A percentile compares a stretch with the other conserved stretches of the same genome.
phyloP scores from a whole-genome alignment of 1,140 invertebrate genomes.

The Littorina saxatilis region DNA sequence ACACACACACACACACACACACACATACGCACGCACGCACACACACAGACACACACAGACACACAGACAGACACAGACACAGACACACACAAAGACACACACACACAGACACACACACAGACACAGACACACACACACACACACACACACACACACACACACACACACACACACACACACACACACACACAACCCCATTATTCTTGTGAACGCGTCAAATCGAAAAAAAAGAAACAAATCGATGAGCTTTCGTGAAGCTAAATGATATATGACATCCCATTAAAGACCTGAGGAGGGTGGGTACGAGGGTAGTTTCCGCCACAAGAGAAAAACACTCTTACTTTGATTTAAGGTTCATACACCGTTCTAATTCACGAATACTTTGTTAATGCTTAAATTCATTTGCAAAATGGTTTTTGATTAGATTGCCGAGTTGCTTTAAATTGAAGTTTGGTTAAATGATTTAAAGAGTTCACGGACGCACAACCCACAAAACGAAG shows the following conservation, averaged over 20 bases:
- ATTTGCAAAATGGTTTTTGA: no score
- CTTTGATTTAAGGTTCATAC: no score
- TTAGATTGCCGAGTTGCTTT: no score
- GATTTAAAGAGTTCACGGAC: no score
- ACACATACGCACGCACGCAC: constrained; percentile 13
- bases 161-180: not conserved
- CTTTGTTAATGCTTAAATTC: no score
- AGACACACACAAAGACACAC: not conserved
- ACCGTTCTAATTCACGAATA: no score
- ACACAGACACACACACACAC: constrained; percentile 6
- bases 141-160: not conserved
- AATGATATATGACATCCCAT: not conserved
- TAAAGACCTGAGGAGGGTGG: no score
- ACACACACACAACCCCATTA: not conserved
- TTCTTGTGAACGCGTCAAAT: no score
- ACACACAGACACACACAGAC: constrained; percentile 13
- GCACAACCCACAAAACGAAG: no score
- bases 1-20: constrained; percentile 24
- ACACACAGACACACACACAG: not conserved
- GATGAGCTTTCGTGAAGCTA: not conserved
- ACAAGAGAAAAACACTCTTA: no score
- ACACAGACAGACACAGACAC: constrained; percentile 11
- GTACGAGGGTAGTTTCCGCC: no score
- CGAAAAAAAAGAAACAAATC: not conserved
- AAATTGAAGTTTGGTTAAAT: no score